A percentile compares a stretch with the other conserved stretches of the same genome.
phyloP scores from a whole-genome alignment of 2,797 vertebrate species.

The Lagocephalus sceleratus region DNA sequence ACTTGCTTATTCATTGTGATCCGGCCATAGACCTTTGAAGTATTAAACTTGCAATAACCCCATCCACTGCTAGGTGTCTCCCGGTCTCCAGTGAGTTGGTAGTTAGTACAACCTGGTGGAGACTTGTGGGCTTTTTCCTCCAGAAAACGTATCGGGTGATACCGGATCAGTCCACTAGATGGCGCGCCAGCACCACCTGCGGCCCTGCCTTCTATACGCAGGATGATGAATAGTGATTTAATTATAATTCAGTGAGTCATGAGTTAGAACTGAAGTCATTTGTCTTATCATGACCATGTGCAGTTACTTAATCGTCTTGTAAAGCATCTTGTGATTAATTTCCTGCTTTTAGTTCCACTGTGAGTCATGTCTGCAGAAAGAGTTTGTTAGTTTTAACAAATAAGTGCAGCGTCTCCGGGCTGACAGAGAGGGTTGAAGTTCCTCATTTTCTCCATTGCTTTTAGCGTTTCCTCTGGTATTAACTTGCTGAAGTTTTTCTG shows the following conservation, averaged over 20 bases:
- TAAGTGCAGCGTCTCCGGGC: neutral
- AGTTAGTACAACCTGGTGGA: too few relatives aligned
- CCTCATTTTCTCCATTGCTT: neutral
- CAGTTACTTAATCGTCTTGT: conserved; percentile 7
- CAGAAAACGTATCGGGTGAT: neutral
- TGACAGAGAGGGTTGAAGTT: neutral
- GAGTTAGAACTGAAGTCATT: conserved; percentile 13
- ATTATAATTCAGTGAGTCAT: neutral
- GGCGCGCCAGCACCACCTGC: conserved; percentile 22
- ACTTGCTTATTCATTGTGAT: neutral
- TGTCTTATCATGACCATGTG: conserved; percentile 17
- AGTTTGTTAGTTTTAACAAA: conserved; percentile 3
- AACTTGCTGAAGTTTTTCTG: too few relatives aligned
- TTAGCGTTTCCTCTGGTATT: neutral
- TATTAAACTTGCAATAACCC: too few relatives aligned
- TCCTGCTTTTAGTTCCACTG: conserved; percentile 2
- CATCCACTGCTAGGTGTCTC: too few relatives aligned
- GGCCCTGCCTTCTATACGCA: neutral
- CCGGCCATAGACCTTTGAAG: too few relatives aligned
- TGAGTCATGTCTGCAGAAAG: conserved; percentile 1
- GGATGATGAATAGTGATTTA: neutral
- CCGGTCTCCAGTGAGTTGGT: too few relatives aligned
- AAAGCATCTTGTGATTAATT: conserved; percentile 15
- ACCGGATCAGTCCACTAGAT: conserved; percentile 27
- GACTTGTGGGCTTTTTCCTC: too few relatives aligned